phyloP scores from a whole-genome alignment of 2,888 invertebrate species.

The Troides oblongomaculatus region DNA sequence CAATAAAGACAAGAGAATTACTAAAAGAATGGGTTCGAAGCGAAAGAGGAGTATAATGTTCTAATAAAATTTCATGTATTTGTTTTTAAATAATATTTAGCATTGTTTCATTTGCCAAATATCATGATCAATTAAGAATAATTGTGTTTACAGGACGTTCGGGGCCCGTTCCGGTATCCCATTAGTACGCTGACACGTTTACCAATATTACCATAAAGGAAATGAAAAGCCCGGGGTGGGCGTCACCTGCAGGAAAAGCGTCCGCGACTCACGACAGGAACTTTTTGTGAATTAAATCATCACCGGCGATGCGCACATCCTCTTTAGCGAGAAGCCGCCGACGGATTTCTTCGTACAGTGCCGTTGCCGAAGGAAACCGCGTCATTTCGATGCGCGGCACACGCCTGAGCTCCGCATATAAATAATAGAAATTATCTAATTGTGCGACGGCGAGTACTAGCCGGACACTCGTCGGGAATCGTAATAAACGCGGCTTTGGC shows the following conservation, averaged over 20 bases:
- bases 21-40: too few relatives aligned
- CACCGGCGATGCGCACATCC: constrained; percentile 62
- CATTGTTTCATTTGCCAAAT: too few relatives aligned
- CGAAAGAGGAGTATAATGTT: too few relatives aligned
- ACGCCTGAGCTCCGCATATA: constrained; percentile 67
- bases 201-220: constrained; percentile 65
- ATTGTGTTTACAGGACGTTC: background rate
- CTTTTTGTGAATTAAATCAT: constrained; percentile 68
- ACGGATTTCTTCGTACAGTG: constrained; percentile 60
- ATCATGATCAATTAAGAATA: too few relatives aligned
- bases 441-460: constrained; percentile 66
- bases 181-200: constrained; percentile 69
- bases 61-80: too few relatives aligned
- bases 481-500: constrained; percentile 49
- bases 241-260: constrained; percentile 62
- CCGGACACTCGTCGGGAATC: constrained; percentile 59
- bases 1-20: too few relatives aligned
- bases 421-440: constrained; percentile 80
- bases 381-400: constrained; percentile 62
- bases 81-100: too few relatives aligned
- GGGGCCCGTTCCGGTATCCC: constrained; percentile 47
- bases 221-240: constrained; percentile 52
- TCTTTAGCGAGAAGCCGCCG: constrained; percentile 65
- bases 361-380: constrained; percentile 60
- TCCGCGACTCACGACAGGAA: constrained; percentile 55